phyloP scores from a whole-genome alignment of 2,888 invertebrate species.

The Cistogaster globosa region DNA sequence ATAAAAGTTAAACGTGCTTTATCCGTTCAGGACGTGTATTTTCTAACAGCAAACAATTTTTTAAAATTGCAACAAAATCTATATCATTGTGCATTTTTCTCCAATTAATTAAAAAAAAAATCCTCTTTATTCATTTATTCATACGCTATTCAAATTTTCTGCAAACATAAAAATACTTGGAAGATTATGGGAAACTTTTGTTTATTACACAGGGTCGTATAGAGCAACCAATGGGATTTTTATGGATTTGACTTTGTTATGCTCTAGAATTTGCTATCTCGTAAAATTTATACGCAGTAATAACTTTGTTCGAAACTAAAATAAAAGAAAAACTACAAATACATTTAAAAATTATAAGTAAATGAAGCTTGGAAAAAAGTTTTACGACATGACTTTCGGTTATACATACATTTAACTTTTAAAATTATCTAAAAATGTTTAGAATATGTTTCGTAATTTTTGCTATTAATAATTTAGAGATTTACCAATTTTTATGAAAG shows the following conservation, averaged over 20 bases:
- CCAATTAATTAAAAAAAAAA: too few species aligned
- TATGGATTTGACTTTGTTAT: slow-evolving; percentile 59
- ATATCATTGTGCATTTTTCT: too few species aligned
- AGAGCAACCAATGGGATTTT: slow-evolving; percentile 53
- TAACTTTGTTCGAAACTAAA: slow-evolving; percentile 50
- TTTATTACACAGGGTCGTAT: slow-evolving; percentile 60
- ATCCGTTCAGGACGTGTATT: too few species aligned
- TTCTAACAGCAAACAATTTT: too few species aligned
- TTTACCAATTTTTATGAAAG: too few species aligned
- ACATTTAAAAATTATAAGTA: slow-evolving; percentile 13
- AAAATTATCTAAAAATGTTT: too few species aligned
- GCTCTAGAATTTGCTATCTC: slow-evolving; percentile 43
- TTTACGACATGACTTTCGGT: not conserved
- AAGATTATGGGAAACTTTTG: slow-evolving; percentile 63
- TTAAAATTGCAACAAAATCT: too few species aligned
- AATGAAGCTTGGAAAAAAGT: slow-evolving; percentile 38
- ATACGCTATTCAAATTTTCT: slow-evolving; percentile 29
- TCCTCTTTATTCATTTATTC: not conserved
- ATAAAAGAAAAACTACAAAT: not conserved
- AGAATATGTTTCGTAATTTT: too few species aligned
- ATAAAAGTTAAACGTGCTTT: too few species aligned
- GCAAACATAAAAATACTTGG: slow-evolving; percentile 35
- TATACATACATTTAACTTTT: too few species aligned
- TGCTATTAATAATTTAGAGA: too few species aligned
- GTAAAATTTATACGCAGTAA: slow-evolving; percentile 49